Evolutionary conservation across 1,140 invertebrate species (phyloP), one percentile per base, ranked within the genome.

Genomic region (Hestina assimilis): DNA sequence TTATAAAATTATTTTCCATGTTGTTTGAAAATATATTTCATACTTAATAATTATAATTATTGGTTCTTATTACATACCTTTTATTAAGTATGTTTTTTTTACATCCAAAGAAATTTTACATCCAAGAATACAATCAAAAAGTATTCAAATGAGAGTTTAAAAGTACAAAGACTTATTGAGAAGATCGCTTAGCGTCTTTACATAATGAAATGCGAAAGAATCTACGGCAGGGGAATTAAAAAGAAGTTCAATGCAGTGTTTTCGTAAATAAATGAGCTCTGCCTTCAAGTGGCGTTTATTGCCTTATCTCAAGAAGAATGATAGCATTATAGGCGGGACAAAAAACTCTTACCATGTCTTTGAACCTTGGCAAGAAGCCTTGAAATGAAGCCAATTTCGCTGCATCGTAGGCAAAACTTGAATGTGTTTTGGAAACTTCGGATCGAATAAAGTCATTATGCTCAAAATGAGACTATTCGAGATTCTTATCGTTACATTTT

Each of bases 211-310:
- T 70, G 65, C 62, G 50, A 66, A 51, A 63, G 63, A 62, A 66
- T 60, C 41, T 59, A 33, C 58, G 45, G 23, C 60, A 47, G 60
- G 60, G 61, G 75, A 80, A 80, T 80, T 79, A 80, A 80, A 81
- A 79, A 73, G 54, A 71, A 75, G 60, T 77, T 63, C 62, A 69
- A 57, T 73, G 62, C 65, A 81, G 68, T 72, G 69, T 72, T 72
- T 79, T 71, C 64, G 54, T 56, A 75, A 81, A 85, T 80, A 81
- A 85, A 83, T 80, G 74, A 73, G 69, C 65, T 77, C 79, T 75
- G 66, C 73, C 71, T 77, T 77, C 75, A 67, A 85, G 78, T 81
- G 77, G 79, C 73, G 76, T 81, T 86, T 81, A 83, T 85, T 79
- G 75, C 75, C 74, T 83, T 86, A 82, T 80, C 82, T 83, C 69